phyloP scores from a whole-genome alignment of 2,888 invertebrate species.

The Hemaris fuciformis region DNA sequence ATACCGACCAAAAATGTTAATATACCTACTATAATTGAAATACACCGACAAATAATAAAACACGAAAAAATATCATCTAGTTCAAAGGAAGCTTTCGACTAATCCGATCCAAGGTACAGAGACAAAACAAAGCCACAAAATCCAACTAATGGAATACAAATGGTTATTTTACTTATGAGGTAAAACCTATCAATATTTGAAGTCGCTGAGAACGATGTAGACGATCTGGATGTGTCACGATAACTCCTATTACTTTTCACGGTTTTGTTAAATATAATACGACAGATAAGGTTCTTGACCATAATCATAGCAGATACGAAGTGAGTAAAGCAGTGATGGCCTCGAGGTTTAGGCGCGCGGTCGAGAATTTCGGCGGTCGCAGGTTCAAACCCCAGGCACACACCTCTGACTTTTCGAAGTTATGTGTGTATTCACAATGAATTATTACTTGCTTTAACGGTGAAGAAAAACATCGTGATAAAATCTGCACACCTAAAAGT shows the following conservation, averaged over 20 bases:
- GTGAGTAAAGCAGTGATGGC: too few species aligned
- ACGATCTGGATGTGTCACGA: constrained; percentile 28
- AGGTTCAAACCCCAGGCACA: too few species aligned
- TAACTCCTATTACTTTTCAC: not conserved
- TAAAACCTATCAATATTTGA: constrained; percentile 64
- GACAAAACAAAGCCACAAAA: constrained; percentile 38
- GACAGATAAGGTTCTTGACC: too few species aligned
- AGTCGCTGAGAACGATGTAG: constrained; percentile 29
- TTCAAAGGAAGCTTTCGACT: constrained; percentile 14
- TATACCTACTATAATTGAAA: not conserved
- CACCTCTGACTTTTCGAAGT: too few species aligned
- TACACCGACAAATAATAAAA: not conserved
- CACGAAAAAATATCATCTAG: not conserved
- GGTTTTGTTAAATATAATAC: too few species aligned
- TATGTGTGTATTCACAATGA: too few species aligned
- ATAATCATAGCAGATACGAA: too few species aligned
- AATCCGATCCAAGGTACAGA: constrained; percentile 25
- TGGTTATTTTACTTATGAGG: constrained; percentile 62
- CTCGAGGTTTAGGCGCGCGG: too few species aligned
- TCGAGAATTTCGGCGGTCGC: too few species aligned
- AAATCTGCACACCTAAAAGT: too few species aligned
- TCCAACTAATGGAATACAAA: constrained; percentile 66
- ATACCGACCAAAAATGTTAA: not conserved
- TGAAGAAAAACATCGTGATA: too few species aligned
- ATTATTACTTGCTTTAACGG: too few species aligned